Conservation (phyloP, 1,140 invertebrate species). For the Lucilia sericata region DNA sequence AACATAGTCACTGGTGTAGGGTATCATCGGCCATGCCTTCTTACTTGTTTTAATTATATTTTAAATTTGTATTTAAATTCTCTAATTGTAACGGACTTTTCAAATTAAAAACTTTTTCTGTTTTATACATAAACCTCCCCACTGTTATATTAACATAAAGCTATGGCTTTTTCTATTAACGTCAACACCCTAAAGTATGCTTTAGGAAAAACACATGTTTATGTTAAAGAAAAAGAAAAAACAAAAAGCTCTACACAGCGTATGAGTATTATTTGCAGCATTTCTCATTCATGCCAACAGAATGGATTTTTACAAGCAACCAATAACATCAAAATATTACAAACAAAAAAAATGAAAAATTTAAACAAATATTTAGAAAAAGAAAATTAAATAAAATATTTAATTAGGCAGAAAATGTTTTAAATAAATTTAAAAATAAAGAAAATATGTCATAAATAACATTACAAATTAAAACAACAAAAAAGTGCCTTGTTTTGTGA, state of each 20-base stretch:
- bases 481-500: constrained; percentile 32
- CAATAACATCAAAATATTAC: not conserved
- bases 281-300: not conserved
- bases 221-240: not conserved
- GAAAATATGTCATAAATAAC: not conserved
- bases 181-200: not conserved
- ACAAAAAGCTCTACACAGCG: not conserved
- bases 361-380: not conserved
- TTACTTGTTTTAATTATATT: no score
- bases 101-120: not conserved
- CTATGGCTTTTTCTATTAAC: not conserved
- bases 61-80: no score
- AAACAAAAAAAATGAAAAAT: not conserved
- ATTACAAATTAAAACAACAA: not conserved
- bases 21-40: no score
- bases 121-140: no score
- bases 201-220: not conserved
- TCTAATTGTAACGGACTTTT: not conserved
- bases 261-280: constrained; percentile 16
- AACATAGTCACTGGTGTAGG: no score
- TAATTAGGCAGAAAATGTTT: not conserved
- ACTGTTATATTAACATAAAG: constrained; percentile 21
- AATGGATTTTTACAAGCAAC: constrained; percentile 19
- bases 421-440: not conserved
- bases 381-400: not conserved